phyloP scores from a whole-genome alignment of 2,797 vertebrate species.

The Galagoides demidoff region DNA sequence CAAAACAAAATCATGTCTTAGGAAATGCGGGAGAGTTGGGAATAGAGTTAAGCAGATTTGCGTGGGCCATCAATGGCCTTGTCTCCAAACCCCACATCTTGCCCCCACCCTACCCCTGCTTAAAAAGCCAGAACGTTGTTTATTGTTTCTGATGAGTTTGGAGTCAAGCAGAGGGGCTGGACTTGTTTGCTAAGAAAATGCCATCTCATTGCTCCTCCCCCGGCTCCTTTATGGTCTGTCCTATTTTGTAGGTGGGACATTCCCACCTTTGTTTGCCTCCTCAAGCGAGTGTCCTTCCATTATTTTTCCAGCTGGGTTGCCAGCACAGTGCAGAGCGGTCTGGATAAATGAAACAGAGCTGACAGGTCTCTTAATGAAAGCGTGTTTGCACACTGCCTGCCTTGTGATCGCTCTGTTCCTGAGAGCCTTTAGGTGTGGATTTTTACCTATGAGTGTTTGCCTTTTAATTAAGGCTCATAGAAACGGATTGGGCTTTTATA shows the following conservation, averaged over 20 bases:
- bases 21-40: neutral
- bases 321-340: conserved; percentile 22
- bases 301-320: conserved; percentile 14
- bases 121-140: neutral
- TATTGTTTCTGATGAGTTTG: neutral
- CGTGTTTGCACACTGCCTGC: conserved; percentile 13
- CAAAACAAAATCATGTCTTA: neutral
- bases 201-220: neutral
- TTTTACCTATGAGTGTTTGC: conserved; percentile 47
- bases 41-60: neutral
- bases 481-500: conserved; percentile 45
- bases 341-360: conserved; percentile 28
- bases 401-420: neutral
- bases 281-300: conserved; percentile 36
- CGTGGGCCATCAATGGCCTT: too few species aligned
- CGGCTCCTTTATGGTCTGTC: neutral
- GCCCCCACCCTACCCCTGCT: neutral
- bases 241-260: neutral
- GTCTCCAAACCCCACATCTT: neutral
- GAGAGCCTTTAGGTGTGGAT: neutral
- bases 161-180: neutral
- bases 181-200: neutral
- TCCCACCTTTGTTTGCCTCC: neutral
- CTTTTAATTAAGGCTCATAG: conserved; percentile 48
- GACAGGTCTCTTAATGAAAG: conserved; percentile 62